A percentile compares a stretch with the other conserved stretches of the same genome.
phyloP scores from a whole-genome alignment of 2,888 invertebrate genomes.

The Syrista parreyssii region DNA sequence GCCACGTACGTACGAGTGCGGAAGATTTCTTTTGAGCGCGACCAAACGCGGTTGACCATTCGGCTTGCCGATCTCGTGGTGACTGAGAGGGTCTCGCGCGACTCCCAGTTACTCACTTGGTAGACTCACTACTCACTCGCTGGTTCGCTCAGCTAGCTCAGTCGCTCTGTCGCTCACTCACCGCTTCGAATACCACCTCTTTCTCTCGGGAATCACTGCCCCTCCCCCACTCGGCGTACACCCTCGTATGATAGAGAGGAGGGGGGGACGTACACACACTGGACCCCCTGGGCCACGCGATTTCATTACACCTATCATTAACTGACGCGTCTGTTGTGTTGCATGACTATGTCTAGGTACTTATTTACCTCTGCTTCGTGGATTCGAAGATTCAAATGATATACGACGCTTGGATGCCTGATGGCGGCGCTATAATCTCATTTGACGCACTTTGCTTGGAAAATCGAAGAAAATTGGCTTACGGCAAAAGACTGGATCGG shows the following conservation, averaged over 20 bases:
- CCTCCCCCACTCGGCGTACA: slow-evolving; percentile 37
- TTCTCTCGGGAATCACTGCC: slow-evolving; percentile 29
- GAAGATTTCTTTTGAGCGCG: slow-evolving; percentile 20
- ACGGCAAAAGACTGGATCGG: background rate
- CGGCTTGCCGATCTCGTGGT: slow-evolving; percentile 66
- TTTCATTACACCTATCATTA: slow-evolving; percentile 51
- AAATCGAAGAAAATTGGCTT: background rate
- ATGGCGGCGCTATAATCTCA: background rate
- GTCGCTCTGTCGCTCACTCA: slow-evolving; percentile 44
- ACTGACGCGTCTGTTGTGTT: background rate
- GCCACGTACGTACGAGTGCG: slow-evolving; percentile 11
- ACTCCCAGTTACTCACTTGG: slow-evolving; percentile 61
- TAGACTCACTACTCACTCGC: slow-evolving; percentile 51
- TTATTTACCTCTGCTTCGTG: background rate
- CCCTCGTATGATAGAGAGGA: slow-evolving; percentile 39
- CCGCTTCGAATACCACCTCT: slow-evolving; percentile 40
- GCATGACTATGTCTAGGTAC: background rate
- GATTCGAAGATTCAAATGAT: background rate
- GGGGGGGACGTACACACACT: slow-evolving; percentile 17
- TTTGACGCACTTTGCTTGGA: background rate
- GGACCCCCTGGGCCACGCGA: slow-evolving; percentile 49
- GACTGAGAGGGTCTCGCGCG: slow-evolving; percentile 62
- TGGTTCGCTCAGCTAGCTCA: slow-evolving; percentile 25
- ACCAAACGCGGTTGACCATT: slow-evolving; percentile 60
- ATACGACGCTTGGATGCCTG: background rate